These are phyloP conservation scores for Quadroppia sp. DNA, from an alignment of 2,888 invertebrate genomes.

Conservation along the genomic window DNA sequence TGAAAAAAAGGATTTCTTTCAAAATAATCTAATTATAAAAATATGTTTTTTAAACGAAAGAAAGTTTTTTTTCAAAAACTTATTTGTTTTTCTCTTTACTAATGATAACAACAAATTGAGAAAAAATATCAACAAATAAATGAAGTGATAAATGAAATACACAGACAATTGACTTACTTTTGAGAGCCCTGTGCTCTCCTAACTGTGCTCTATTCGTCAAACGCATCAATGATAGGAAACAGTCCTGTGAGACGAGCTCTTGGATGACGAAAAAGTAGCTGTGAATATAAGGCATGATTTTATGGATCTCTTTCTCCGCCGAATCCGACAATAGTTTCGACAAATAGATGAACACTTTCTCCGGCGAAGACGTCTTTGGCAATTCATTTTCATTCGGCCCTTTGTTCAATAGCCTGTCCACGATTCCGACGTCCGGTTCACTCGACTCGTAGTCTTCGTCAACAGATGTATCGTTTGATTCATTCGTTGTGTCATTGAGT, in stretches of 20 bases:
- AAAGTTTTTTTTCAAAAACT: too few relatives aligned
- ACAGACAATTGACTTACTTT: too few relatives aligned
- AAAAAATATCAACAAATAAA: too few relatives aligned
- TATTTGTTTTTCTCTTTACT: too few relatives aligned
- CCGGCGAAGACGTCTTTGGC: conserved; percentile 8
- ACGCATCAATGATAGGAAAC: conserved; percentile 34
- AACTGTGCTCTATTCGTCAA: conserved; percentile 23
- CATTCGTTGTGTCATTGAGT: background rate
- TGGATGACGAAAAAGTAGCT: conserved; percentile 17
- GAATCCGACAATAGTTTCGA: background rate
- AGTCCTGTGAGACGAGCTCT: conserved; percentile 25
- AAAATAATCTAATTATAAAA: too few relatives aligned
- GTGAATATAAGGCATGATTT: conserved; percentile 23
- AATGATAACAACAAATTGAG: too few relatives aligned
- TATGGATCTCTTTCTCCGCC: background rate
- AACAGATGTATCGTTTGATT: background rate
- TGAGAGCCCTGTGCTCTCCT: background rate
- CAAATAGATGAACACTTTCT: conserved; percentile 32
- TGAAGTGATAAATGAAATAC: too few relatives aligned
- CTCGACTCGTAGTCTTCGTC: background rate
- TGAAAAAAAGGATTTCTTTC: too few relatives aligned
- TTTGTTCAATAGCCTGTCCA: conserved; percentile 11
- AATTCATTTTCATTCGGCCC: conserved; percentile 32
- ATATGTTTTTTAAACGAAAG: too few relatives aligned
- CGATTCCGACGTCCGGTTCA: background rate